Conservation (phyloP, 2,797 vertebrate genomes). For the Rousettus madagascariensis region DNA sequence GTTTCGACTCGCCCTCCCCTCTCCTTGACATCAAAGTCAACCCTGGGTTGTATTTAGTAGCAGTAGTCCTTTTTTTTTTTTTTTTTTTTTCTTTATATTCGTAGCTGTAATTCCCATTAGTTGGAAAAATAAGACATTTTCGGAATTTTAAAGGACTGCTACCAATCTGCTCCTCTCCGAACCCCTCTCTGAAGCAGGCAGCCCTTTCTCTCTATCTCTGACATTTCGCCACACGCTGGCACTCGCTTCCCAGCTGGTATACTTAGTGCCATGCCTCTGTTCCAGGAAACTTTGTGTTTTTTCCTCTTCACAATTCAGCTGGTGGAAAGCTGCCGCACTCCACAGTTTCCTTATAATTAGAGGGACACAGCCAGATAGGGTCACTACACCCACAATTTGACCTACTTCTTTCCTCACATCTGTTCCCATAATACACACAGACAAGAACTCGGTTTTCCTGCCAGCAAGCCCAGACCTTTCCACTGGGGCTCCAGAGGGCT, state of each 20-base stretch:
- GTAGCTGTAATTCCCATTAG: background rate
- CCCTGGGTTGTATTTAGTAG: background rate
- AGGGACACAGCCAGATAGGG: slow-evolving; percentile 62
- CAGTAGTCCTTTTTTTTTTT: too few species aligned
- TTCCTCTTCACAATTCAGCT: slow-evolving; percentile 54
- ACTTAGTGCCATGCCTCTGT: slow-evolving; percentile 34
- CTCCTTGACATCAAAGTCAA: background rate
- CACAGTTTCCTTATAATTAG: slow-evolving; percentile 73
- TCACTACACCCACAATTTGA: slow-evolving; percentile 64
- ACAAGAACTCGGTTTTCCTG: slow-evolving; percentile 51
- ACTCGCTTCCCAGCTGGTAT: background rate
- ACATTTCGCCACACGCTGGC: background rate
- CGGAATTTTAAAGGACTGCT: background rate
- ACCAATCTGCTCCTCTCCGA: background rate
- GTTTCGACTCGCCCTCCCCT: background rate
- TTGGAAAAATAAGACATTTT: background rate
- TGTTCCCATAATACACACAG: slow-evolving; percentile 73
- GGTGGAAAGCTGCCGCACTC: slow-evolving; percentile 60
- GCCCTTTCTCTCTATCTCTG: background rate
- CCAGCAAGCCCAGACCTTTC: slow-evolving; percentile 44
- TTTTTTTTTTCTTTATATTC: background rate
- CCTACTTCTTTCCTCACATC: slow-evolving; percentile 74
- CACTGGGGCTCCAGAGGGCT: slow-evolving; percentile 61
- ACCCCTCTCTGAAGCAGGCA: background rate
- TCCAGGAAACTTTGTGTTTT: slow-evolving; percentile 65